phyloP scores from a whole-genome alignment of 2,888 invertebrate species.

The Drosophila diplacantha region DNA sequence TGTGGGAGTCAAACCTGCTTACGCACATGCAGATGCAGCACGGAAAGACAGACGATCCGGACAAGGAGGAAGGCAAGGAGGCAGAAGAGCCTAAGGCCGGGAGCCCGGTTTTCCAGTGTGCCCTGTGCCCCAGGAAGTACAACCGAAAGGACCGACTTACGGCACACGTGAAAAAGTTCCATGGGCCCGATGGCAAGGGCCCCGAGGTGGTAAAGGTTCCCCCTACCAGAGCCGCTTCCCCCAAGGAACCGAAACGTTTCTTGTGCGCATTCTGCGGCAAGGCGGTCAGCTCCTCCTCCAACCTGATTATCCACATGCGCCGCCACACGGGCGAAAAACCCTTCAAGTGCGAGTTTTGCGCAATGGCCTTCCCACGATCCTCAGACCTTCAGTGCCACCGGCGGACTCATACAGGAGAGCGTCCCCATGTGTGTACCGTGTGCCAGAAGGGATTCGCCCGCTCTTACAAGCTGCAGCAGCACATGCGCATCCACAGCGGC shows the following conservation, averaged over 20 bases:
- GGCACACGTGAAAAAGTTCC: constrained; percentile 72
- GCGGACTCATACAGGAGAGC: constrained; percentile 82
- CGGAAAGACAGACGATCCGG: constrained; percentile 14
- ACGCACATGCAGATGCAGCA: constrained; percentile 67
- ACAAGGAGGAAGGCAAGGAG: constrained; percentile 18
- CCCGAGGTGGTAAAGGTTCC: constrained; percentile 1
- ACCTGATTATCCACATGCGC: constrained; percentile 83
- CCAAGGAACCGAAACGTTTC: constrained; percentile 77
- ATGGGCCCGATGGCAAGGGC: constrained; percentile 27
- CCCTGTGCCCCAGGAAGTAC: constrained; percentile 72
- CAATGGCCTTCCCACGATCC: constrained; percentile 82
- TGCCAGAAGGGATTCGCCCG: constrained; percentile 80
- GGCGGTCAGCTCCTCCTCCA: constrained; percentile 81
- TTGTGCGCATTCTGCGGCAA: constrained; percentile 82
- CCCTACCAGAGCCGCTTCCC: background rate
- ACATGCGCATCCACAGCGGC: constrained; percentile 81
- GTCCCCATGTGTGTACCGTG: constrained; percentile 78
- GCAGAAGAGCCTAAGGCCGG: constrained; percentile 16
- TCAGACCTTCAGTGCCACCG: constrained; percentile 82
- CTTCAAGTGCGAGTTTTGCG: constrained; percentile 82
- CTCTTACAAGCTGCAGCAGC: constrained; percentile 81
- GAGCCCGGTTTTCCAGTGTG: constrained; percentile 69
- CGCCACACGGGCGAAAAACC: constrained; percentile 84
- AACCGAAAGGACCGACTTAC: constrained; percentile 75
- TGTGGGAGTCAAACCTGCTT: constrained; percentile 75